Evolutionary conservation across 2,888 invertebrate genomes (phyloP).

Genomic region (Drosophila greeni): DNA sequence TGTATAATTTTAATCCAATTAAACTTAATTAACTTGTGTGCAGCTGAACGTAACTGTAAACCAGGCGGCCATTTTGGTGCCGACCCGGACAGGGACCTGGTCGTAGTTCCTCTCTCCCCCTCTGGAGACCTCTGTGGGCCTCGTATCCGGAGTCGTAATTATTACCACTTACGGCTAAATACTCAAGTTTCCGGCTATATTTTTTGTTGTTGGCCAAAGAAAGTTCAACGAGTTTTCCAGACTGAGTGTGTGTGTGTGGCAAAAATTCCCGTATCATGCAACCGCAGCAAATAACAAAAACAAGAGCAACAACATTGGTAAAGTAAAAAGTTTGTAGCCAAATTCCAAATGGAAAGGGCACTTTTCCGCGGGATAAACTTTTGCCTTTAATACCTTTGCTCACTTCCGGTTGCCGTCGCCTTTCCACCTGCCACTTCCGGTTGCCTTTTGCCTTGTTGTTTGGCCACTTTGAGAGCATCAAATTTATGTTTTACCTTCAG

Average conservation of each 20-base stretch:
- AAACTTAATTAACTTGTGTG: constrained; percentile 70
- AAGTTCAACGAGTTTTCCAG: constrained; percentile 25
- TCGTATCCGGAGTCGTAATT: constrained; percentile 59
- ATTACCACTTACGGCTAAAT: constrained; percentile 74
- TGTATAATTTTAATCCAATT: constrained; percentile 72
- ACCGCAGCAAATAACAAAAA: constrained; percentile 51
- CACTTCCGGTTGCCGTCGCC: not conserved
- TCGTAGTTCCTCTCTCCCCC: not conserved
- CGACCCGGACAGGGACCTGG: not conserved
- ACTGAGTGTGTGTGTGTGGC: constrained; percentile 34
- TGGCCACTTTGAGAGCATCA: constrained; percentile 55
- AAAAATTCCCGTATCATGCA: constrained; percentile 67
- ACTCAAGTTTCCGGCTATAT: constrained; percentile 44
- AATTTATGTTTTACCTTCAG: constrained; percentile 62
- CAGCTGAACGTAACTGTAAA: constrained; percentile 46
- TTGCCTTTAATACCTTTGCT: constrained; percentile 62
- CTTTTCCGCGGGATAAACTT: constrained; percentile 57
- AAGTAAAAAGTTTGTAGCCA: constrained; percentile 61
- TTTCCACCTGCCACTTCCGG: constrained; percentile 24
- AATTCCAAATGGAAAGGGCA: constrained; percentile 29
- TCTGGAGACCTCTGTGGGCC: constrained; percentile 12
- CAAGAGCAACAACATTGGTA: constrained; percentile 22
- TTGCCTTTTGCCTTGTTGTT: not conserved
- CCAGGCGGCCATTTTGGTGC: constrained; percentile 36
- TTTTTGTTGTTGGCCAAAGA: constrained; percentile 15